Conservation (phyloP, 2,797 vertebrate genomes). For the Vultur gryphus region DNA sequence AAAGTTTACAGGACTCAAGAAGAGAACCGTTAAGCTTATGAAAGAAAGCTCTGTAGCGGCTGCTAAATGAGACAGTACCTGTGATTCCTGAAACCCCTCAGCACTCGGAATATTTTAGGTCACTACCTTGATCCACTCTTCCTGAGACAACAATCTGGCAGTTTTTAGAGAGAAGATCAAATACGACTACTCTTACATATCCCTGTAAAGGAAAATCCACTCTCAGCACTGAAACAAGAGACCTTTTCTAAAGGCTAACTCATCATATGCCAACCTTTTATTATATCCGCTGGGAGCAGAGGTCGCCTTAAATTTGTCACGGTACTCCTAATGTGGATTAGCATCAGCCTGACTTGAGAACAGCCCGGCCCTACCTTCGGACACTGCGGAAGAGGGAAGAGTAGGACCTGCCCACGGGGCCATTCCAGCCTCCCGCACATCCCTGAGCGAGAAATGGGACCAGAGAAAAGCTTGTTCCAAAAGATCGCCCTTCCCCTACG, state of each 20-base stretch:
- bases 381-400: not conserved
- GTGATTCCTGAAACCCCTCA: not conserved
- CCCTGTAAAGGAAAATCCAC: not conserved
- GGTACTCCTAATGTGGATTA: rapidly evolving
- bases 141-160: not conserved
- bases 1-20: not conserved
- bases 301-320: not conserved
- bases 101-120: not conserved
- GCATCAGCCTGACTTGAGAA: not conserved
- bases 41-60: not conserved
- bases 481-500: not conserved
- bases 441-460: not conserved
- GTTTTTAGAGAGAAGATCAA: not conserved
- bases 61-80: not conserved
- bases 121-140: too few relatives aligned
- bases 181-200: rapidly evolving
- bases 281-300: not conserved
- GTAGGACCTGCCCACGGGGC: not conserved
- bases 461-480: not conserved
- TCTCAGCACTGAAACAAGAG: not conserved
- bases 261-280: not conserved
- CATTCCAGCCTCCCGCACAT: not conserved
- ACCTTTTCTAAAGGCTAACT: not conserved
- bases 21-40: not conserved
- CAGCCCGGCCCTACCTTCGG: not conserved